phyloP scores from a whole-genome alignment of 2,888 invertebrate genomes.

The Machimus rusticus region DNA sequence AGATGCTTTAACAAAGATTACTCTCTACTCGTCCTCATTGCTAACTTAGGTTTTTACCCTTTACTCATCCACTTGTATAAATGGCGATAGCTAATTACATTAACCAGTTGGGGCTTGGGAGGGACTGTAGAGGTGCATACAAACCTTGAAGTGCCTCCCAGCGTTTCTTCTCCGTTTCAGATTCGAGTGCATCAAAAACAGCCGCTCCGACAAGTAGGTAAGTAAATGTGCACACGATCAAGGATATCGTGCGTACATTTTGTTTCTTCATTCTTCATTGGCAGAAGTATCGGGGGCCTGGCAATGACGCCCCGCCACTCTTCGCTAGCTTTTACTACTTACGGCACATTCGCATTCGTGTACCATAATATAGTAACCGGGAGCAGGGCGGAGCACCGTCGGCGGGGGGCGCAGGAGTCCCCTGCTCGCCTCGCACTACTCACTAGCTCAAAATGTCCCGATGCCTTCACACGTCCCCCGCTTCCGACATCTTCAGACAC shows the following conservation, averaged over 20 bases:
- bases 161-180: slow-evolving; percentile 92
- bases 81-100: background rate
- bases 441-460: background rate
- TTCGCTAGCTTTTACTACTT: slow-evolving; percentile 28
- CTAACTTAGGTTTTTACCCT: background rate
- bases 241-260: slow-evolving; percentile 99
- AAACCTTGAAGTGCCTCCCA: slow-evolving; percentile 88
- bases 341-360: slow-evolving; percentile 7
- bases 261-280: slow-evolving; percentile 96
- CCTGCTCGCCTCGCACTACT: background rate
- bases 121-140: background rate
- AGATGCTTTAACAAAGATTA: too few species aligned
- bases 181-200: slow-evolving; percentile 98
- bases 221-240: slow-evolving; percentile 99
- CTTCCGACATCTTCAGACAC: background rate
- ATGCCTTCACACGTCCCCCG: background rate
- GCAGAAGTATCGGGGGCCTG: slow-evolving; percentile 17
- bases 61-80: background rate
- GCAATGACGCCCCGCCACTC: slow-evolving; percentile 30
- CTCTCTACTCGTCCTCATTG: too few species aligned
- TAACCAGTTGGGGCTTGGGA: background rate
- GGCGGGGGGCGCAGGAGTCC: background rate
- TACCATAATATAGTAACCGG: slow-evolving; percentile 37
- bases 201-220: slow-evolving; percentile 99
- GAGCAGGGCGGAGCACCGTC: background rate